Base-by-base conservation (phyloP, 2,797 vertebrate genomes). In the Enteromius treurensis region DNA sequence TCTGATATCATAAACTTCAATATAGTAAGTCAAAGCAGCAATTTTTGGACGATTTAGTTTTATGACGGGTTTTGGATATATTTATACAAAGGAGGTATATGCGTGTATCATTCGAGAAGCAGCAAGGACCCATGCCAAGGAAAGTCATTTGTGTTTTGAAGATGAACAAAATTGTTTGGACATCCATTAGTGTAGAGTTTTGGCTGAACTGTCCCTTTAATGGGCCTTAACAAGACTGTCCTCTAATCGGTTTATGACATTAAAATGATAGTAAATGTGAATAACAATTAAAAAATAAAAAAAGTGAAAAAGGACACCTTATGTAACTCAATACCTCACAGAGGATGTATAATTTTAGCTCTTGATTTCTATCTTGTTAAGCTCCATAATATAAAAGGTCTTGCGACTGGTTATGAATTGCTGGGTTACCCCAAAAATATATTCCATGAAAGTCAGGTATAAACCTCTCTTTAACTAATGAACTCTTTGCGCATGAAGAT, bases 1-100 rank as follows among this genome's bases (percentile, higher is more conserved):
- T 75, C 81, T 60, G 70, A 80, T 78, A 74, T 74, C 26, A 40
- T 83, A 29, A 42, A 70, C 79, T 79, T 64, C 6, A 5, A 82
- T 76, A 76, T 77, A 79, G 77, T 68, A 26, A 26, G 26, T 26
- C 26, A 26, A 26, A 42, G 10, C 2, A 11, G 11, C 10, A 11
- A 10, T 10, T 42, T 42, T 42, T 10, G 2, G 40, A 10, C 40
- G 9, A 42, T 42, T 37, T 1, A 0, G 19, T 21, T 68, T 42
- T 40, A 19, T 37, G 40, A 42, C 0, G 40, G 42, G 11, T 42
- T 42, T 42, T 11, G 42, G 42, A 42, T 42, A 42, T 3, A 42
- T 42, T 42, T 11, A 42, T 42, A 42, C 2, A 3, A 11, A 42
- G 42, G 9, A 42, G 10, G 9, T 42, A 42, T 42, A 42, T 42